Percentiles rank a stretch among this genome's conserved stretches.
Conservation (phyloP, 2,797 vertebrate genomes). For the Schizopygopsis malacanthus region DNA sequence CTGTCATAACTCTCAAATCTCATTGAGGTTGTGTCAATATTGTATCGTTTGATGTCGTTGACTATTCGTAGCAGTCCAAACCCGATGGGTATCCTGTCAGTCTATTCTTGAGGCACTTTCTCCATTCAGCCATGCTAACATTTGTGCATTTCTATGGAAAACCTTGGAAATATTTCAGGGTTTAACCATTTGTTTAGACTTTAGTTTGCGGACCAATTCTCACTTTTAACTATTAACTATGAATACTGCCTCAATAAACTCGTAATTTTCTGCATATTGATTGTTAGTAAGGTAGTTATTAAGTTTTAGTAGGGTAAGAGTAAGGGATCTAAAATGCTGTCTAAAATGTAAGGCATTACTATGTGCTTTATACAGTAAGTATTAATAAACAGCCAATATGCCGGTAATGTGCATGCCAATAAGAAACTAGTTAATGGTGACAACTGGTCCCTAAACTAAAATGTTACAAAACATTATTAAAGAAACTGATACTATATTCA, state of each 20-base stretch:
- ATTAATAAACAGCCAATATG: not conserved
- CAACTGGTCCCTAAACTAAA: not conserved
- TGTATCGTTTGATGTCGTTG: not conserved
- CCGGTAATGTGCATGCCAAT: not conserved
- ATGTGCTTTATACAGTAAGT: not conserved
- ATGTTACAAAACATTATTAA: not conserved
- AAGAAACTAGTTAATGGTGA: not conserved
- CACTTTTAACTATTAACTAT: not conserved
- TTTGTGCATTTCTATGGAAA: not conserved
- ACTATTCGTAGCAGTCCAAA: not conserved
- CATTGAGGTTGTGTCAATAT: not conserved
- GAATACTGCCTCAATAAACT: not conserved
- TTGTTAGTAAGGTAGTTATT: not conserved
- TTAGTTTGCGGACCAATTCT: not conserved
- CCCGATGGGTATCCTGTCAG: not conserved
- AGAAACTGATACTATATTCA: not conserved
- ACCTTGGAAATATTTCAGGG: not conserved
- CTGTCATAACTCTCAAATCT: slow-evolving; percentile 4
- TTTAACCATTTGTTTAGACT: not conserved
- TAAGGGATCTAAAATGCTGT: not conserved
- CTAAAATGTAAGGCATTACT: not conserved
- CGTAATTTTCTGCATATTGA: not conserved
- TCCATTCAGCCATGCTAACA: slow-evolving; percentile 2
- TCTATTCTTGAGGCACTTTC: slow-evolving; percentile 10
- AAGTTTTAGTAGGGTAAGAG: not conserved